Evolutionary conservation across 35 echinoderm and acorn worm genomes (phyloP).

Genomic region (Nesometra sesokonis): DNA sequence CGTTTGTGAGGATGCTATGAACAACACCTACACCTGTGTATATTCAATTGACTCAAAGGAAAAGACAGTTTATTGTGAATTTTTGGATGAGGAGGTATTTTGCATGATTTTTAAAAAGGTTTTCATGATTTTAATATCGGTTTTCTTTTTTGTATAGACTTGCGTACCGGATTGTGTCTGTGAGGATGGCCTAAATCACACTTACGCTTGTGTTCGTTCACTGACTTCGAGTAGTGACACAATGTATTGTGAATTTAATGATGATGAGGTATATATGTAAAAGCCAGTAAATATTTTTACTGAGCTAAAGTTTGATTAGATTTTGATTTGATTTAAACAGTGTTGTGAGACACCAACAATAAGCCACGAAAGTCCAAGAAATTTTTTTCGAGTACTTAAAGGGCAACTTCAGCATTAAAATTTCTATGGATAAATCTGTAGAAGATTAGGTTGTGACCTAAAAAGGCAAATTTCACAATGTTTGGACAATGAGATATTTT

Average conservation of each 20-base stretch:
- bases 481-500: too few species aligned
- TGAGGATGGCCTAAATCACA: slow-evolving; percentile 86
- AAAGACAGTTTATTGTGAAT: slow-evolving; percentile 27
- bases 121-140: background rate
- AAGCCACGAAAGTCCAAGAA: too few species aligned
- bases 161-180: slow-evolving; percentile 92
- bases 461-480: too few species aligned
- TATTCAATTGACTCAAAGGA: slow-evolving; percentile 3
- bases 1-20: slow-evolving; percentile 34
- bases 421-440: too few species aligned
- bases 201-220: slow-evolving; percentile 63
- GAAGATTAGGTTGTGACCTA: too few species aligned
- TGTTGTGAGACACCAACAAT: too few species aligned
- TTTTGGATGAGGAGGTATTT: slow-evolving; percentile 34
- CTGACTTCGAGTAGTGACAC: slow-evolving; percentile 25
- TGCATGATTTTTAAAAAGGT: background rate
- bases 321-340: too few species aligned
- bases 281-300: background rate
- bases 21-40: slow-evolving; percentile 39
- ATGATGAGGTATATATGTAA: slow-evolving; percentile 50
- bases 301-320: background rate
- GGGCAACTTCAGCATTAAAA: too few species aligned
- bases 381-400: too few species aligned
- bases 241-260: slow-evolving; percentile 77
- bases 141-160: slow-evolving; percentile 26